A percentile compares a stretch with the other conserved stretches of the same genome.
phyloP scores from a whole-genome alignment of 2,113 vertebrate species.

The Pogona vitticeps region DNA sequence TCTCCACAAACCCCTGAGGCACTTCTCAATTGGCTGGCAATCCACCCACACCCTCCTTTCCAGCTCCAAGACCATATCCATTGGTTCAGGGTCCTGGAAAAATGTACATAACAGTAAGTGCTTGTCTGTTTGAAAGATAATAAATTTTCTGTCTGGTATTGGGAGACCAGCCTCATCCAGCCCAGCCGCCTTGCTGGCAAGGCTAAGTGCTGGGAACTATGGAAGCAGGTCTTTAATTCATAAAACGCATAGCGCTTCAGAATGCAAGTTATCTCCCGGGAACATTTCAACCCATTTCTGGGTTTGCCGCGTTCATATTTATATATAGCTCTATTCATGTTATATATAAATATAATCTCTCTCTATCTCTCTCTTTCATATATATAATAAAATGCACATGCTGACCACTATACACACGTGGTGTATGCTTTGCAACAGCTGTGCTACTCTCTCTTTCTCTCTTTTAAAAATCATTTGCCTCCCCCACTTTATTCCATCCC shows the following conservation, averaged over 20 bases:
- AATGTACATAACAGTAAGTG: conserved; percentile 16
- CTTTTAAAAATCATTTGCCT: conserved; percentile 20
- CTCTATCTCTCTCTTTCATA: conserved; percentile 21
- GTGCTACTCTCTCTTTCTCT: conserved; percentile 6
- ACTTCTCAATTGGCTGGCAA: too few species aligned
- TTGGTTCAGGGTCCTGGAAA: conserved; percentile 17
- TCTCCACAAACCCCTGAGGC: too few species aligned
- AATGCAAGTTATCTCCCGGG: conserved; percentile 35
- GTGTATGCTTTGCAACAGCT: not conserved
- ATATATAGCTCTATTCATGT: conserved; percentile 44
- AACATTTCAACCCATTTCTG: conserved; percentile 30
- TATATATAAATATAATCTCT: conserved; percentile 48
- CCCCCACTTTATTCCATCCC: not conserved
- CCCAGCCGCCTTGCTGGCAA: not conserved
- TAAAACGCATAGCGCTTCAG: conserved; percentile 17
- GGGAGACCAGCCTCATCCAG: not conserved
- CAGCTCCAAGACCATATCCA: not conserved
- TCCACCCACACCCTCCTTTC: not conserved
- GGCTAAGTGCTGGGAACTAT: not conserved
- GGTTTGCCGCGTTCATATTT: conserved; percentile 36
- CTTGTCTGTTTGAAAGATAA: conserved; percentile 34
- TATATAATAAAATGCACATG: conserved; percentile 40
- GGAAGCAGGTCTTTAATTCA: conserved; percentile 5
- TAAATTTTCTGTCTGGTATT: conserved; percentile 29
- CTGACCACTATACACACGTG: not conserved